phyloP scores from a whole-genome alignment of 37 sponge, comb jelly and placozoan species.

The Halichondria panicea region DNA sequence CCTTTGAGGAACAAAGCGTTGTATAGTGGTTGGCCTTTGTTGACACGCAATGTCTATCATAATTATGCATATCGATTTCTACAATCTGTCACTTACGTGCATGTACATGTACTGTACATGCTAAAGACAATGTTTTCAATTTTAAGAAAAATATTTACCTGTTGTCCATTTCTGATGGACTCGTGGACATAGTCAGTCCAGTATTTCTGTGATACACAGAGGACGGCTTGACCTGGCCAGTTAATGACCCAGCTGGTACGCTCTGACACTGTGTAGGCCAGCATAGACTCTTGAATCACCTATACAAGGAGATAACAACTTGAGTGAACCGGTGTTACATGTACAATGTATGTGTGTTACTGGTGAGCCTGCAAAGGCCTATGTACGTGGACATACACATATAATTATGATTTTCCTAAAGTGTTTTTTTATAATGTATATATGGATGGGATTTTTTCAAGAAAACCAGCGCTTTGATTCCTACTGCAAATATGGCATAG shows the following conservation, averaged over 20 bases:
- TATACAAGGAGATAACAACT: not conserved
- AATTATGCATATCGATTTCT: too few relatives aligned
- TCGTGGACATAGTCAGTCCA: constrained; percentile 91
- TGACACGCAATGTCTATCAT: too few relatives aligned
- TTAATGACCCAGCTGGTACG: constrained; percentile 91
- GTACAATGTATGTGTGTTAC: not conserved
- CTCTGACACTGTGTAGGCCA: constrained; percentile 58
- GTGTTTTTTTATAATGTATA: too few relatives aligned
- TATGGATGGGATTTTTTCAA: too few relatives aligned
- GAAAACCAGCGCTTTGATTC: not conserved
- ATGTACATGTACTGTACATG: not conserved
- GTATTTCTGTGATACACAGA: constrained; percentile 95
- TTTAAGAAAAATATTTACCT: too few relatives aligned
- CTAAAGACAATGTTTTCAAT: too few relatives aligned
- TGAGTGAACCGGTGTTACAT: not conserved
- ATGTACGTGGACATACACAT: not conserved
- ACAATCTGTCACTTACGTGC: too few relatives aligned
- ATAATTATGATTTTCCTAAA: too few relatives aligned
- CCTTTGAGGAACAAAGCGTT: too few relatives aligned
- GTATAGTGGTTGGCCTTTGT: too few relatives aligned
- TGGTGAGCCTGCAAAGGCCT: not conserved
- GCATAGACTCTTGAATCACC: constrained; percentile 75
- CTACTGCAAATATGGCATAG: too few relatives aligned
- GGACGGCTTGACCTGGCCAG: constrained; percentile 97
- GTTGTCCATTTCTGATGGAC: constrained; percentile 83